Percentiles rank a stretch among this genome's conserved stretches.
phyloP scores from a whole-genome alignment of 2,797 vertebrate genomes.

The Luscinia megarhynchos region DNA sequence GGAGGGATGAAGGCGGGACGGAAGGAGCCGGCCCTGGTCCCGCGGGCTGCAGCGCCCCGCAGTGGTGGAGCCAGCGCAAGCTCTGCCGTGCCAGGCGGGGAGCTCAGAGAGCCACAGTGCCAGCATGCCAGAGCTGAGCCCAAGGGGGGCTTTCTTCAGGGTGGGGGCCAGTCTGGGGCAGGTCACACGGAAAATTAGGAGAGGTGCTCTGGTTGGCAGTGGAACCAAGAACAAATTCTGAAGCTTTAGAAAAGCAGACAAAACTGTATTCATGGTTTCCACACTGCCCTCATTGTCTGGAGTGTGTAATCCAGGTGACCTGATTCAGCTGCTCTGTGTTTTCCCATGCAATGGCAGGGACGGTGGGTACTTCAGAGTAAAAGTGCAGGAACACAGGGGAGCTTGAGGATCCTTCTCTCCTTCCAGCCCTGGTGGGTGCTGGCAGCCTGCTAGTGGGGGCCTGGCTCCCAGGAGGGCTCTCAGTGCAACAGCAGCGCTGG shows the following conservation, averaged over 20 bases:
- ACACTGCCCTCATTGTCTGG: background rate
- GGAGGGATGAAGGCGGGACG: background rate
- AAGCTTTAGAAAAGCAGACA: background rate
- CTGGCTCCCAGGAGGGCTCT: background rate
- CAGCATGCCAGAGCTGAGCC: rapidly evolving
- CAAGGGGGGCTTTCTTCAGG: background rate
- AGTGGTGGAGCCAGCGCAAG: background rate
- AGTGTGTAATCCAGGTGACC: background rate
- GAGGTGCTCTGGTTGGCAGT: background rate
- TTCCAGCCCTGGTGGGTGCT: background rate
- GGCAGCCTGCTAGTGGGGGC: background rate
- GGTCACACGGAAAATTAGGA: rapidly evolving
- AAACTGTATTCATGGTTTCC: background rate
- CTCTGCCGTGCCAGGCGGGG: background rate
- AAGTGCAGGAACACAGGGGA: background rate
- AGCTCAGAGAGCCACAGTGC: rapidly evolving
- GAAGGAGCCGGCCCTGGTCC: background rate
- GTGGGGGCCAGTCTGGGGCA: background rate
- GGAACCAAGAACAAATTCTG: background rate
- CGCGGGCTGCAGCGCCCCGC: background rate
- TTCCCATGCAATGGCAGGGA: background rate
- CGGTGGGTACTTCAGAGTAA: background rate
- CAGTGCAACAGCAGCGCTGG: background rate
- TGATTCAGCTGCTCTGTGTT: background rate
- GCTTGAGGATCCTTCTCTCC: background rate